Conservation (phyloP, 2,113 vertebrate species). For the Papio anubis region DNA sequence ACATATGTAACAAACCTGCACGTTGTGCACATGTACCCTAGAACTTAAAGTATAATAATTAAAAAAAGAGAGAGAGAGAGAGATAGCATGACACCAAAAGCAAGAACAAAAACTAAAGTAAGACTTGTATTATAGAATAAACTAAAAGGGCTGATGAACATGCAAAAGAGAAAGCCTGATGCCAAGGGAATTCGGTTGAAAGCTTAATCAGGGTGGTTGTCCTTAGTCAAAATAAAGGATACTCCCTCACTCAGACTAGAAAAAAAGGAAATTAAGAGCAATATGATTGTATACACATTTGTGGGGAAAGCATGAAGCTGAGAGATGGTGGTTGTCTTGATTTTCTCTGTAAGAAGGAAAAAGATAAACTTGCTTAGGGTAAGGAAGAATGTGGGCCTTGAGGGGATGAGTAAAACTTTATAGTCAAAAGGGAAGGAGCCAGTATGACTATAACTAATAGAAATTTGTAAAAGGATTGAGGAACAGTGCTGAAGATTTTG, state of each 20-base stretch:
- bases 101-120: not conserved
- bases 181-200: not conserved
- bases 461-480: not conserved
- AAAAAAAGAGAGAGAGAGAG: accelerated
- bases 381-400: not conserved
- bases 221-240: not conserved
- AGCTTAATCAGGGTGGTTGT: not conserved
- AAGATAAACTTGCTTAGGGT: not conserved
- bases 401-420: not conserved
- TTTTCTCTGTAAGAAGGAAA: not conserved
- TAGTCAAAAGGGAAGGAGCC: not conserved
- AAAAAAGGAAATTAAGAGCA: not conserved
- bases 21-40: too few species aligned
- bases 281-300: not conserved
- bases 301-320: not conserved
- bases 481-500: too few species aligned
- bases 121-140: not conserved
- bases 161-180: not conserved
- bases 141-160: not conserved
- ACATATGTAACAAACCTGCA: too few species aligned
- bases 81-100: not conserved
- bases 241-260: not conserved
- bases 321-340: not conserved
- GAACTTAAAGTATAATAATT: too few species aligned
- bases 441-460: not conserved